Evolutionary conservation across 2,113 vertebrate species (phyloP).

Genomic region (Lepidiolamprologus cunningtoni): DNA sequence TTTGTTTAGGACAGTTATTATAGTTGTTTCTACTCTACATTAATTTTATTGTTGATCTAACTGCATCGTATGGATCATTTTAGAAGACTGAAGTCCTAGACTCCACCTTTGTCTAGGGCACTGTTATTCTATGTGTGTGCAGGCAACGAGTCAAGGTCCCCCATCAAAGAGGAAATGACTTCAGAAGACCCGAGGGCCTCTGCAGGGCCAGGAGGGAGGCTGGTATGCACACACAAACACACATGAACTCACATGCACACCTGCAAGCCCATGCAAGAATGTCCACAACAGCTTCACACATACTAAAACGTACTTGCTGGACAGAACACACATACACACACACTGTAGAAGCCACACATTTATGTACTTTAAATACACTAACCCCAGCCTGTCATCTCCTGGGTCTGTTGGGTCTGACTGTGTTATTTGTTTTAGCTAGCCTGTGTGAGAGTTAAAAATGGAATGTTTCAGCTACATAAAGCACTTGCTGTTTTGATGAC

Average conservation of each 20-base stretch:
- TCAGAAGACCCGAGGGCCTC: constrained; percentile 17
- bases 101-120: neutral
- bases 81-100: neutral
- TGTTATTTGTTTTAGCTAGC: constrained; percentile 53
- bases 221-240: neutral
- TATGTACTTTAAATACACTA: neutral
- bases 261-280: neutral
- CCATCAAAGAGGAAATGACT: constrained; percentile 53
- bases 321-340: neutral
- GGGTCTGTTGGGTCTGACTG: constrained; percentile 8
- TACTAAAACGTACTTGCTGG: neutral
- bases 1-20: neutral
- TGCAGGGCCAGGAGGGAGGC: neutral
- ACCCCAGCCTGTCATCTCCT: neutral
- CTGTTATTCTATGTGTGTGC: neutral
- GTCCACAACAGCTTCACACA: neutral
- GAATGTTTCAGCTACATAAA: constrained; percentile 70
- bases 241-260: neutral
- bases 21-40: neutral
- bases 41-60: neutral
- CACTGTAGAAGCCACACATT: neutral
- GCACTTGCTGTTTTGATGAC: constrained; percentile 68
- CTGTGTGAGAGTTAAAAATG: constrained; percentile 66
- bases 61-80: neutral
- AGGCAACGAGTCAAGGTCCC: constrained; percentile 13